phyloP scores from a whole-genome alignment of 2,888 invertebrate species.

The Clistopyga incitator region DNA sequence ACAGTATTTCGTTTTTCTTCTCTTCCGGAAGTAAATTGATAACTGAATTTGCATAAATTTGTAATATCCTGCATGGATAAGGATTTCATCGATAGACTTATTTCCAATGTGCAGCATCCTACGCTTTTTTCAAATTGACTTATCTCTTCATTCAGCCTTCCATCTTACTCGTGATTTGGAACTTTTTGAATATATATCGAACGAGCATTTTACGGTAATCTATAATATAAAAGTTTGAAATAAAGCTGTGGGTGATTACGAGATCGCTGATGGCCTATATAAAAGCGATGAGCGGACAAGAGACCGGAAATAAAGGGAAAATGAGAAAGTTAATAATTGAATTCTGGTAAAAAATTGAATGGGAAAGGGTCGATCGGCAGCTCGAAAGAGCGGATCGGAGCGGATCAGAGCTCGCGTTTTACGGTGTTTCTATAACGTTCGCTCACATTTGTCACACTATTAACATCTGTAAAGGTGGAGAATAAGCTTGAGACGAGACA shows the following conservation, averaged over 20 bases:
- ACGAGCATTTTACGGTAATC: background rate
- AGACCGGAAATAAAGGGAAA: background rate
- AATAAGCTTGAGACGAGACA: background rate
- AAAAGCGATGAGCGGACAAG: background rate
- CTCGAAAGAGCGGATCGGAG: background rate
- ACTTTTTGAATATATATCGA: no score
- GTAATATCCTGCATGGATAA: no score
- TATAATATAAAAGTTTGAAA: background rate
- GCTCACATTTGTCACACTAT: background rate
- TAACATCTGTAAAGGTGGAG: background rate
- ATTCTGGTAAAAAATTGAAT: background rate
- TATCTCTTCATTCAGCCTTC: no score
- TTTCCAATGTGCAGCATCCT: no score
- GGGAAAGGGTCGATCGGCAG: background rate
- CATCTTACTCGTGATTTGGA: no score
- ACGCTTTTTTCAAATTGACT: no score
- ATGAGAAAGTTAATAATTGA: background rate
- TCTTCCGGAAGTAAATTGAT: no score
- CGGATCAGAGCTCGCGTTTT: background rate
- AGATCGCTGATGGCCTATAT: background rate
- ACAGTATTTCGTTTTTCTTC: no score
- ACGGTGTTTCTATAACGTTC: constrained; percentile 3
- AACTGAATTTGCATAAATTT: no score
- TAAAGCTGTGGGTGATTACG: background rate
- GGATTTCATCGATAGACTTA: no score